Conservation (phyloP, 2,888 invertebrate species). For the Amphipyra tragopoginis region DNA sequence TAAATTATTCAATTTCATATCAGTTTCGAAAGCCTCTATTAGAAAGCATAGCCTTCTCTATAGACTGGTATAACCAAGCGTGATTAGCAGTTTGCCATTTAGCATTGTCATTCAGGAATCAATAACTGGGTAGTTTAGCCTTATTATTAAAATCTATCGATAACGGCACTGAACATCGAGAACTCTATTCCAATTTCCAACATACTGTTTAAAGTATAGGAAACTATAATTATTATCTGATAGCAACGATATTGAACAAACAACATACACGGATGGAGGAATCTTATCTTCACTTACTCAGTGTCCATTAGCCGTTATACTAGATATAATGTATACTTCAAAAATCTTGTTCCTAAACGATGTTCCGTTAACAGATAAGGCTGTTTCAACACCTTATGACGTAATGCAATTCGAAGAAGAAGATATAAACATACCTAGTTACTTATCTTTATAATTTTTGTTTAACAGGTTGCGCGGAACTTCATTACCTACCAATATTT, state of each 20-base stretch:
- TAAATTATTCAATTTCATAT: slow-evolving; percentile 19
- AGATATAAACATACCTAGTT: slow-evolving; percentile 15
- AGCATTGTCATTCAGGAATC: slow-evolving; percentile 32
- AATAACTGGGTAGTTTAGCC: slow-evolving; percentile 30
- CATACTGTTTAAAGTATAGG: slow-evolving; percentile 62
- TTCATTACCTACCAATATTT: background rate
- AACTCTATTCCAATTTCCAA: slow-evolving; percentile 48
- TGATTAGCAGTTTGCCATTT: slow-evolving; percentile 26
- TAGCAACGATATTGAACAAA: slow-evolving; percentile 71
- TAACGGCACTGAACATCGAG: slow-evolving; percentile 17
- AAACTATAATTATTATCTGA: slow-evolving; percentile 76
- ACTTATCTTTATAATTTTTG: slow-evolving; percentile 7
- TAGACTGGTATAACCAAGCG: slow-evolving; percentile 11
- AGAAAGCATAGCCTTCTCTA: background rate
- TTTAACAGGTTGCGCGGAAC: background rate
- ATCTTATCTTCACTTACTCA: slow-evolving; percentile 61
- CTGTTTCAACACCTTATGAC: slow-evolving; percentile 44
- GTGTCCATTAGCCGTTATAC: slow-evolving; percentile 45
- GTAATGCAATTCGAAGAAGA: slow-evolving; percentile 35
- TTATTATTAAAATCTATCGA: slow-evolving; percentile 24
- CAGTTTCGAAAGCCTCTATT: slow-evolving; percentile 20
- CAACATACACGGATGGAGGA: slow-evolving; percentile 64
- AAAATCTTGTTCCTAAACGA: slow-evolving; percentile 56
- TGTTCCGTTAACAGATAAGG: slow-evolving; percentile 51
- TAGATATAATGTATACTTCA: slow-evolving; percentile 47